phyloP scores from a whole-genome alignment of 2,888 invertebrate species.

The Lepidochrysops patricia region DNA sequence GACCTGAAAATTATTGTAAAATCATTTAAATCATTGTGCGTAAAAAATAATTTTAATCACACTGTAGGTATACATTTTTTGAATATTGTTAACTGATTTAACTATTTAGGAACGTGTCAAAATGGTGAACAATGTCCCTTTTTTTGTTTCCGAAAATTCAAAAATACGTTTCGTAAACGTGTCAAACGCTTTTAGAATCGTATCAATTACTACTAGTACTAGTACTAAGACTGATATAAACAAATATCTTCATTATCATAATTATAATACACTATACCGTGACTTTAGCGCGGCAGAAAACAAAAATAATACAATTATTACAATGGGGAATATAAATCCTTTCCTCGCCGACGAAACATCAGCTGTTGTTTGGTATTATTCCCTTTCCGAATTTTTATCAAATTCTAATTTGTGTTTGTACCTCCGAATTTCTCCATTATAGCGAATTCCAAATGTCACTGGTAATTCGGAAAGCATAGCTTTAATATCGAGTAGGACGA shows the following conservation, averaged over 20 bases:
- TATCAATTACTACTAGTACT: too few relatives aligned
- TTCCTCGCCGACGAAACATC: background rate
- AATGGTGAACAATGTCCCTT: too few relatives aligned
- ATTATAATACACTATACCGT: too few relatives aligned
- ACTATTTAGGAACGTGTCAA: too few relatives aligned
- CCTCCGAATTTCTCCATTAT: slow-evolving; percentile 5
- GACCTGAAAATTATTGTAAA: too few relatives aligned
- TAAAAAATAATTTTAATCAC: too few relatives aligned
- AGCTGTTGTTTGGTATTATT: too few relatives aligned
- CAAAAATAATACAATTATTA: slow-evolving; percentile 4
- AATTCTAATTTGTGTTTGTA: slow-evolving; percentile 2
- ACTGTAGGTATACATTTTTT: too few relatives aligned
- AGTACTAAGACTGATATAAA: background rate
- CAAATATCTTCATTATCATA: background rate
- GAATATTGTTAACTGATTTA: too few relatives aligned
- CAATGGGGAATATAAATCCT: background rate
- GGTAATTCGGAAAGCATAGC: background rate
- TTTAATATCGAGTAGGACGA: background rate
- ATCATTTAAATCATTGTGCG: too few relatives aligned
- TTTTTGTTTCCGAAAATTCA: too few relatives aligned
- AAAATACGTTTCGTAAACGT: background rate
- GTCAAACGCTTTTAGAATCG: background rate
- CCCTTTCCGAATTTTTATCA: slow-evolving; percentile 5
- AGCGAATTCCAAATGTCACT: slow-evolving; percentile 17
- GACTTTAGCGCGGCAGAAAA: background rate